These are phyloP conservation scores for Poecilia picta DNA, from an alignment of 2,797 vertebrate genomes.

Conservation along the genomic window DNA sequence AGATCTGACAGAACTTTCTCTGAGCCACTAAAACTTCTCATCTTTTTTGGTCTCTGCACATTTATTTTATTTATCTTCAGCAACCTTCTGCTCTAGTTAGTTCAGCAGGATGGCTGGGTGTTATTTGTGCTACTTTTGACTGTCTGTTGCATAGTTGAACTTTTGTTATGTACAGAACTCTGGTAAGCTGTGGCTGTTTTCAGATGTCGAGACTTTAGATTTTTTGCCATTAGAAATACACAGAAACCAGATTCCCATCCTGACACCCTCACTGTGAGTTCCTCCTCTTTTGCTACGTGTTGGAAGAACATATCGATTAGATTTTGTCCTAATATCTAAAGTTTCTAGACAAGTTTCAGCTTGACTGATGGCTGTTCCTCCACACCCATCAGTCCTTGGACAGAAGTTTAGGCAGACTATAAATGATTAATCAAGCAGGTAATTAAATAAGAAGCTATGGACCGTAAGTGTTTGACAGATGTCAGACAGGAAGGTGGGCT, in stretches of 20 bases:
- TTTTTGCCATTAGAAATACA: background rate
- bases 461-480: too few relatives aligned
- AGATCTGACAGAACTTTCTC: background rate
- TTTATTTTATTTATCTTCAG: background rate
- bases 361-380: background rate
- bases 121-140: background rate
- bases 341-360: background rate
- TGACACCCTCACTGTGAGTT: too few relatives aligned
- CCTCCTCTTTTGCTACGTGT: too few relatives aligned
- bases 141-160: background rate
- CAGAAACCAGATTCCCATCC: background rate
- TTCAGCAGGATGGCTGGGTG: background rate
- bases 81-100: background rate
- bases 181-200: background rate
- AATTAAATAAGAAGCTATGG: too few relatives aligned
- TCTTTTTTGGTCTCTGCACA: background rate
- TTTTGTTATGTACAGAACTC: background rate
- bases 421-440: background rate
- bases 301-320: too few relatives aligned
- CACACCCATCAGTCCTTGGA: background rate
- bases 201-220: background rate
- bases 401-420: background rate
- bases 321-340: background rate
- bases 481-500: too few relatives aligned
- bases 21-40: background rate